Conservation (phyloP, 2,888 invertebrate genomes). For the Leistus spinibarbis region DNA sequence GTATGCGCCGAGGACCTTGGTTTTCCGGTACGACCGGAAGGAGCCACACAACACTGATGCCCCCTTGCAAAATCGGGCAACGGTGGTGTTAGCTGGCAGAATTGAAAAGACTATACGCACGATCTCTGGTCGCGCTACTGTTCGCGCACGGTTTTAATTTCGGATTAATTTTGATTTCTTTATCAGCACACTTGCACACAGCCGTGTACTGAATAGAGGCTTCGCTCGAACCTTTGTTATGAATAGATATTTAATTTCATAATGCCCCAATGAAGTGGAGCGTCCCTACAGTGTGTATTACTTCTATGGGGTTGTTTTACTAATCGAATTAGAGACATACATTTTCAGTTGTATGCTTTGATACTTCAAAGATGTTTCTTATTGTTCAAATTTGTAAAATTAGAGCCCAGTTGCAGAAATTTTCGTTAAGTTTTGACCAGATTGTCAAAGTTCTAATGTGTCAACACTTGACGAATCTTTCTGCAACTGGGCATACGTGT, state of each 20-base stretch:
- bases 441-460: no score
- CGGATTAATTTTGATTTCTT: slow-evolving; percentile 37
- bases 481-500: no score
- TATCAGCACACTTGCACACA: slow-evolving; percentile 25
- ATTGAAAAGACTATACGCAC: not conserved
- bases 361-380: no score
- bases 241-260: slow-evolving; percentile 23
- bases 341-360: no score
- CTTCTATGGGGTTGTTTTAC: not conserved
- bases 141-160: slow-evolving; percentile 27
- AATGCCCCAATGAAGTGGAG: not conserved
- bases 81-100: not conserved
- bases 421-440: no score
- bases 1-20: slow-evolving; percentile 7
- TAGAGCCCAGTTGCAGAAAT: no score
- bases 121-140: not conserved
- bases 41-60: not conserved
- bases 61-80: not conserved
- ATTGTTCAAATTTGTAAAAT: no score
- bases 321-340: no score
- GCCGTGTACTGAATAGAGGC: not conserved
- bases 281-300: not conserved
- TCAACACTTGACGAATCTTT: no score
- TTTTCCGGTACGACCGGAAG: not conserved
- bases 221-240: slow-evolving; percentile 2